A percentile compares a stretch with the other conserved stretches of the same genome.
These are phyloP conservation scores for Columba janthina DNA, from an alignment of 2,113 vertebrate genomes.

Conservation along the genomic window DNA sequence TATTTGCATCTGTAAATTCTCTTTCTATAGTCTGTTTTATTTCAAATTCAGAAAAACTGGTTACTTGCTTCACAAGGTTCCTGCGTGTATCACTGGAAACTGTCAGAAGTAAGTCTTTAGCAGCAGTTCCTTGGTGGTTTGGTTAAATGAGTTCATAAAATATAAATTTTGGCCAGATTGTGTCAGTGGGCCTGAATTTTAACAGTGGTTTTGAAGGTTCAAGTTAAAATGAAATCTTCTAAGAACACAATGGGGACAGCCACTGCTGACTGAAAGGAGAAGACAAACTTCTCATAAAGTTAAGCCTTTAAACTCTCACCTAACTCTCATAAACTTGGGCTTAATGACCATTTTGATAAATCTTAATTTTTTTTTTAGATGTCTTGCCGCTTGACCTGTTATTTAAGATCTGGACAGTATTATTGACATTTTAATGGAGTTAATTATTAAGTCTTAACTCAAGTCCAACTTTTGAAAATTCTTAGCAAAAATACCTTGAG, in stretches of 20 bases:
- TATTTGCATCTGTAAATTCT: conserved; percentile 29
- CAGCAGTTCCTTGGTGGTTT: background rate
- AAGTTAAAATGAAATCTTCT: background rate
- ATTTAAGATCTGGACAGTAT: background rate
- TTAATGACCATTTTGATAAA: background rate
- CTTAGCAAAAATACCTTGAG: background rate
- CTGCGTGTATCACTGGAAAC: background rate
- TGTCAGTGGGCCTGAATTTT: background rate
- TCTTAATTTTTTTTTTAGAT: background rate
- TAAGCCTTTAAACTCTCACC: background rate
- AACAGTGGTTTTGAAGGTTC: background rate
- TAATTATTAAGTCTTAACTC: background rate
- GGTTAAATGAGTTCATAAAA: background rate
- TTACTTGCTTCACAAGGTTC: background rate
- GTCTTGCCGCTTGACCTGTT: background rate
- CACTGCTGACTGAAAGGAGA: background rate
- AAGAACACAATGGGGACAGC: background rate
- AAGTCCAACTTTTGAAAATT: background rate
- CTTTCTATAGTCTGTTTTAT: background rate
- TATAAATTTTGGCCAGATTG: background rate
- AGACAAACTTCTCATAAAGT: background rate
- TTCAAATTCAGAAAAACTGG: background rate
- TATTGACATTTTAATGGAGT: background rate
- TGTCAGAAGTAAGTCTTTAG: background rate
- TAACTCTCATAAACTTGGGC: background rate